phyloP scores from a whole-genome alignment of 2,113 vertebrate genomes.

The Equus przewalskii region DNA sequence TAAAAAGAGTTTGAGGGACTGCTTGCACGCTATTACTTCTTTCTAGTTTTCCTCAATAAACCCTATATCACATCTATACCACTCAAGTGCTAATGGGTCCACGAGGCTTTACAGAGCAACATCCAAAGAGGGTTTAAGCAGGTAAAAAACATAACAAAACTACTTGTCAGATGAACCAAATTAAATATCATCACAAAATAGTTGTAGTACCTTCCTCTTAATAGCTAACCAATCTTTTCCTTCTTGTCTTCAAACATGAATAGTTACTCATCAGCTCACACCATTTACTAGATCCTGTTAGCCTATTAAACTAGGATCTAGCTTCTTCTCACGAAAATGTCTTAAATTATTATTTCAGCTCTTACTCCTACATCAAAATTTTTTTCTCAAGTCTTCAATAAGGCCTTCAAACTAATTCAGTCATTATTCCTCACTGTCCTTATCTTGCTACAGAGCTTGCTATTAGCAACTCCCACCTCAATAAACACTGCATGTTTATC shows the following conservation, averaged over 20 bases:
- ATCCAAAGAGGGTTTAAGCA: background rate
- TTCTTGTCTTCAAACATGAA: background rate
- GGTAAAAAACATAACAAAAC: background rate
- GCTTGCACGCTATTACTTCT: background rate
- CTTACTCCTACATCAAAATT: background rate
- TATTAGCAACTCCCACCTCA: slow-evolving; percentile 24
- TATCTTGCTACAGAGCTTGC: background rate
- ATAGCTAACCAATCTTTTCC: background rate
- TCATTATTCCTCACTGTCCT: background rate
- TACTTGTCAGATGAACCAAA: slow-evolving; percentile 4
- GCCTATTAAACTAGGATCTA: slow-evolving; percentile 7
- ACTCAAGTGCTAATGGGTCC: background rate
- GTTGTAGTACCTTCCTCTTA: background rate
- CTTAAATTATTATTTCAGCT: background rate
- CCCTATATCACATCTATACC: background rate
- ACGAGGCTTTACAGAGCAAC: background rate
- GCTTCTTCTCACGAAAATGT: background rate
- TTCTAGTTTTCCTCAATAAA: background rate
- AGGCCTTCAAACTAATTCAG: background rate
- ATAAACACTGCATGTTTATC: background rate
- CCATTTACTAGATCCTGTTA: background rate
- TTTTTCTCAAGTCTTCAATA: background rate
- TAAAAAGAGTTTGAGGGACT: background rate
- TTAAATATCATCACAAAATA: background rate
- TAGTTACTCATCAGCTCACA: background rate